These are phyloP conservation scores for Opisthocomus hoazin DNA, from an alignment of 2,113 vertebrate genomes.

Conservation along the genomic window DNA sequence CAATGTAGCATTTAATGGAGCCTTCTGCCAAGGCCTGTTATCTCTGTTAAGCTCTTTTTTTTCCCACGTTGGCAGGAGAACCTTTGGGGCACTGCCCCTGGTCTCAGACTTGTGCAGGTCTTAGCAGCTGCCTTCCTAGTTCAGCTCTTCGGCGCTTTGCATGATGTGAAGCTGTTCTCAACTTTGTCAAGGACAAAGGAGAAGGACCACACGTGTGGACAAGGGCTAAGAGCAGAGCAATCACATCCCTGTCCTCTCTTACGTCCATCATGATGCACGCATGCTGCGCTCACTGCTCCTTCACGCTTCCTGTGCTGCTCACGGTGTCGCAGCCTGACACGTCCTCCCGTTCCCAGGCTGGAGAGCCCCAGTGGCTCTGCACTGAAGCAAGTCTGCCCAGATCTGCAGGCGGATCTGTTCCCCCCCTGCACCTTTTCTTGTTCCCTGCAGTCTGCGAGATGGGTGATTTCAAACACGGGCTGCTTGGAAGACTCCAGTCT, in stretches of 20 bases:
- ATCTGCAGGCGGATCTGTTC: neutral
- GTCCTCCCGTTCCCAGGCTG: neutral
- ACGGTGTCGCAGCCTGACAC: neutral
- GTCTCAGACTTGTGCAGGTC: neutral
- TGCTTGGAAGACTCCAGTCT: neutral
- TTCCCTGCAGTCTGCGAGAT: neutral
- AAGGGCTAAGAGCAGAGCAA: neutral
- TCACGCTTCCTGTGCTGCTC: neutral
- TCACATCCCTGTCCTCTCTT: neutral
- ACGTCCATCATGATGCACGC: rapidly evolving
- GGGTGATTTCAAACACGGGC: neutral
- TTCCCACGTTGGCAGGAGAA: neutral
- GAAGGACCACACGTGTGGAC: neutral
- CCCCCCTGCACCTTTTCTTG: neutral
- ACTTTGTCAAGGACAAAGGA: neutral
- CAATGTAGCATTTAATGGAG: neutral
- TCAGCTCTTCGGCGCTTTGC: neutral
- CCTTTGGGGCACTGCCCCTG: neutral
- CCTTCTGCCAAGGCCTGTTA: neutral
- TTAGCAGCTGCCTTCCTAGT: neutral
- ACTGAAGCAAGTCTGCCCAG: neutral
- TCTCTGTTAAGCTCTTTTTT: neutral
- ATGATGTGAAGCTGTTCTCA: neutral
- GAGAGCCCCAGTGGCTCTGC: neutral
- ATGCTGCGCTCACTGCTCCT: neutral